Base-by-base conservation (phyloP, 2,113 vertebrate genomes). In the Arothron firmamentum region DNA sequence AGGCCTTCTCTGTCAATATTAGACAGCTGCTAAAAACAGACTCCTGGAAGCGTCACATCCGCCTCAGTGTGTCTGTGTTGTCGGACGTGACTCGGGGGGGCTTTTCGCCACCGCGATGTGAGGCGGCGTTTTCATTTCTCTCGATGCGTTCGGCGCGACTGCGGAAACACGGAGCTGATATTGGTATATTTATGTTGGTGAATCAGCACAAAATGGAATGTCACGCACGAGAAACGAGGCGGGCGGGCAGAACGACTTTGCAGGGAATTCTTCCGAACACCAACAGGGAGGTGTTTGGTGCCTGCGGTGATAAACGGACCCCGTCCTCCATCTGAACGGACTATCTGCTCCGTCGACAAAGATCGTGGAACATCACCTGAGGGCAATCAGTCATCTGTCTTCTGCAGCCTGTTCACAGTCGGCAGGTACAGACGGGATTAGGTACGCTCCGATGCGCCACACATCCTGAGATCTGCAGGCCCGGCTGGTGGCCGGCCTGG, bases 1-100 rank as follows among this genome's bases (percentile, higher is more conserved):
- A 67, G 62, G 50, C 57, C 79, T 86, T 74, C 80, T 92, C 82
- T 51, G 79, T 92, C 91, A 90, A 79, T 67, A 88, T 93, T 90
- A 91, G 82, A 68, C 57, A 50, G 38, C 65, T 64, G 53, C 82
- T 84, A 84, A 85, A 90, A 87, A 84, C 72, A 80, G 72, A 75
- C 66, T 52, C 61, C 67, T 79, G 55, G 63, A 57, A 19, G 52
- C n/a, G 50, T 38, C 48, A 2, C 21, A 17, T 68, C 56, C 15
- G 41, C 53, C 23, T 3, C 4, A 5, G 53, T 18, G 28, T 20
- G 53, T 63, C 55, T 70, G 16, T 60, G 19, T 16, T 19, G 17
- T n/a, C n/a, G 0, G 47, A n/a, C 19, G 51, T 48, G 63, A 48
- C 42, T 61, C 20, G 21, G 48, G 21, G 48, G 6, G 21, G 68